Percentiles rank a stretch among this genome's conserved stretches.
phyloP scores from a whole-genome alignment of 2,797 vertebrate genomes.

The Podarcis siculus region DNA sequence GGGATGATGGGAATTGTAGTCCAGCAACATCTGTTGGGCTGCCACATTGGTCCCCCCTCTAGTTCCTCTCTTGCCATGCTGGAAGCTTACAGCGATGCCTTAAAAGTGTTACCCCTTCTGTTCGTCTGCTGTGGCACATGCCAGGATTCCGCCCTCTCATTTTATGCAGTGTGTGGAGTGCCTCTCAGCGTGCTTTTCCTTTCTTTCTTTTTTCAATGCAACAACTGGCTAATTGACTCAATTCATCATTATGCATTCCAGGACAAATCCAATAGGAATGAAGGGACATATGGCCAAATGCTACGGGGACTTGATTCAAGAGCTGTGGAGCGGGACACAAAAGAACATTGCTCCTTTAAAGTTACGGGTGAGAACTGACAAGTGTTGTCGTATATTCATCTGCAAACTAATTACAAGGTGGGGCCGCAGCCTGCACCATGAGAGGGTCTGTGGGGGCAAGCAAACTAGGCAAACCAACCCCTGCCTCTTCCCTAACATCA shows the following conservation, averaged over 20 bases:
- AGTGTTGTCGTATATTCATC: neutral
- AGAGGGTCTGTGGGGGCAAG: too few species aligned
- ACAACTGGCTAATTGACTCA: conserved; percentile 28
- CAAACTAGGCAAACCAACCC: too few species aligned
- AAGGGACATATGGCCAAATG: conserved; percentile 99
- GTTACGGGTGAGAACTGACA: conserved; percentile 84
- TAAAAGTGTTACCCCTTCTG: neutral
- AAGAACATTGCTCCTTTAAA: conserved; percentile 97
- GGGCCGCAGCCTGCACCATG: too few species aligned
- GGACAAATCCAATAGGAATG: conserved; percentile 98
- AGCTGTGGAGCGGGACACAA: conserved; percentile 98
- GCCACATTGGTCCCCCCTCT: too few species aligned
- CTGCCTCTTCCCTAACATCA: too few species aligned
- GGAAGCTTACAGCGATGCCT: neutral
- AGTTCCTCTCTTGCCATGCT: too few species aligned
- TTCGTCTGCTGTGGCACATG: neutral
- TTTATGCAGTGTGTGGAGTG: neutral
- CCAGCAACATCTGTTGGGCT: neutral
- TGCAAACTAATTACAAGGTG: too few species aligned
- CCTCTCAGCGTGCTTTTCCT: neutral
- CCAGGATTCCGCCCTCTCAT: neutral
- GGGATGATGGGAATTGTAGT: too few species aligned
- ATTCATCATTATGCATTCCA: conserved; percentile 67
- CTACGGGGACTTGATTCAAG: conserved; percentile 98
- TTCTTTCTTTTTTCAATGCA: neutral